A percentile compares a stretch with the other conserved stretches of the same genome.
Conservation (phyloP, 1,140 invertebrate species). For the Araneus ventricosus region DNA sequence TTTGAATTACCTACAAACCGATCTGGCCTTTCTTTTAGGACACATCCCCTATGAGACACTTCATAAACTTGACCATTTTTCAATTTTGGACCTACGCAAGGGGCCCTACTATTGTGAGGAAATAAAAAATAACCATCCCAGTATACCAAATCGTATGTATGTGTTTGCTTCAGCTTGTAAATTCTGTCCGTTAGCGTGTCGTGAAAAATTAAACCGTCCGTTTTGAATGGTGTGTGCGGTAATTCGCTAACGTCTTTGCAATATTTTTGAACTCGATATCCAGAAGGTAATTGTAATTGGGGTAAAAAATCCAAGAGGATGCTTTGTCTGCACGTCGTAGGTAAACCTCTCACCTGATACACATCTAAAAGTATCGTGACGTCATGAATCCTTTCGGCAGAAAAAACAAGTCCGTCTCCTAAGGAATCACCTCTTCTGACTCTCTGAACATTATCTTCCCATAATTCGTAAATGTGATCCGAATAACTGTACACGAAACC, state of each 20-base stretch:
- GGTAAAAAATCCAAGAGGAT: too few relatives aligned
- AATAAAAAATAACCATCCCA: conserved; percentile 39
- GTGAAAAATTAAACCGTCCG: too few relatives aligned
- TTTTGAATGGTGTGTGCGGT: too few relatives aligned
- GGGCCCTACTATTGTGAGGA: background rate
- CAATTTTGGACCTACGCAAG: background rate
- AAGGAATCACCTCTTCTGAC: background rate
- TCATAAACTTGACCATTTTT: conserved; percentile 25
- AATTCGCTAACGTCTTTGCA: too few relatives aligned
- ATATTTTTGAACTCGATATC: conserved; percentile 33
- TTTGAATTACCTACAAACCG: too few relatives aligned
- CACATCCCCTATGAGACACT: background rate
- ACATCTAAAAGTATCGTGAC: conserved; percentile 11
- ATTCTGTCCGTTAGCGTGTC: background rate
- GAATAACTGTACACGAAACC: conserved; percentile 46
- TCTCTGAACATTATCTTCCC: background rate
- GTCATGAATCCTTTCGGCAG: background rate
- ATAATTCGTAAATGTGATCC: conserved; percentile 2
- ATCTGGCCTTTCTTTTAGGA: too few relatives aligned
- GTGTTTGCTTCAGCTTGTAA: background rate
- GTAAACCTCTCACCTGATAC: conserved; percentile 37
- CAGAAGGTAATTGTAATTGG: background rate
- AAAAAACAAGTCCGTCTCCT: conserved; percentile 39
- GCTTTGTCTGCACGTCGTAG: too few relatives aligned
- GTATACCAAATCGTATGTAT: conserved; percentile 5